Base-by-base conservation (phyloP, 2,888 invertebrate genomes). In the Cacoxenus indagator region DNA sequence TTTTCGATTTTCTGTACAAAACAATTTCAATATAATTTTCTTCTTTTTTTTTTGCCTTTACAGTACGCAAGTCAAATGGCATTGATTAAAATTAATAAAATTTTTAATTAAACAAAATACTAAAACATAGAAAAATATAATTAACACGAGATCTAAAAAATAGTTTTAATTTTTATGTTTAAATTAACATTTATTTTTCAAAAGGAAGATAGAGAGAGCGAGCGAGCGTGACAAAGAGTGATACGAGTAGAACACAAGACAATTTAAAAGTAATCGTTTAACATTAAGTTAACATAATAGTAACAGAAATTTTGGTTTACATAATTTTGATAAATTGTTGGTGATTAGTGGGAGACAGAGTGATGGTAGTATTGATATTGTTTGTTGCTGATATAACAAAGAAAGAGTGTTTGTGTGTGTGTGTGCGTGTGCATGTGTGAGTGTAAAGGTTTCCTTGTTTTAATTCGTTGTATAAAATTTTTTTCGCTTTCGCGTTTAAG, bases 41-140 rank as follows among this genome's bases (percentile, higher is more conserved):
- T 26, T 26, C 19, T 62, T 5, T 45, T 62, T 43, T 9, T 62
- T 8, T 26, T 27, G 43, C 22, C 71, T 66, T 69, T 73, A 71
- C 61, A 70, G 73, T 80, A 76, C 71, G 80, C 82, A 82, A 81
- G 81, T 76, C 73, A 75, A n/a, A 77, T 78, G 81, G 81, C 78
- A 76, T 24, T 70, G 65, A 31, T 65, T 69, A 51, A 45, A 26
- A 26, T 17, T 31, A 22, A 51, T 43, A 24, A 9, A 45, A 17
- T 43, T 26, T 55, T 55, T 46, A 68, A 55, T 14, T 62, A 55
- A 64, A 19, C 19, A 45, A 67, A 65, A 64, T 57, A 64, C 62
- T 51, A 68, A 54, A 51, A 65, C 5, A 17, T 54, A 65, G 19
- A 62, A 26, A 24, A 72, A 72, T 67, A 75, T 73, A 71, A 73